Conservation (phyloP, 2,797 vertebrate genomes). For the Rhadinocentrus ornatus region DNA sequence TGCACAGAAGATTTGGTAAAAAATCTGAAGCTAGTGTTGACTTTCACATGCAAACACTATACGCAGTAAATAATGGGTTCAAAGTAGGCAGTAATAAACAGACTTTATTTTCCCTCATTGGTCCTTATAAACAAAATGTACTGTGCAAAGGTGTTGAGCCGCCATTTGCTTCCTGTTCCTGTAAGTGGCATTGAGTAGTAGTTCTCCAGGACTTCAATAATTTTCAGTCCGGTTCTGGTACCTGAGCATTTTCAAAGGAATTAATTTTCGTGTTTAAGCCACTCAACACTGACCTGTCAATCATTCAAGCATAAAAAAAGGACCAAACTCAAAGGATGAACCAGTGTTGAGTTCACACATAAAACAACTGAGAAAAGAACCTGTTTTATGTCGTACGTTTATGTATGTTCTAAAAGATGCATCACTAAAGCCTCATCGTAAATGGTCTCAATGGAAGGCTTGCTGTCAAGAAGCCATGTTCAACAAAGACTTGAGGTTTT, state of each 20-base stretch:
- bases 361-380: too few species aligned
- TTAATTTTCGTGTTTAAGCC: background rate
- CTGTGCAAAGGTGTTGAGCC: background rate
- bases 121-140: background rate
- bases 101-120: slow-evolving; percentile 1
- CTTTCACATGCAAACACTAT: background rate
- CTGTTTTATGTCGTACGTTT: too few species aligned
- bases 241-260: background rate
- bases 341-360: too few species aligned
- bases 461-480: too few species aligned
- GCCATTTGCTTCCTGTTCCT: background rate
- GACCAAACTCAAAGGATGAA: background rate
- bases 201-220: background rate
- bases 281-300: background rate
- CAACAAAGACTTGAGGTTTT: too few species aligned
- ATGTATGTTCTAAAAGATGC: too few species aligned
- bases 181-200: background rate
- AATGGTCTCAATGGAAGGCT: too few species aligned
- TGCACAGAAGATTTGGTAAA: slow-evolving; percentile 5
- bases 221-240: background rate
- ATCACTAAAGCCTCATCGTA: too few species aligned
- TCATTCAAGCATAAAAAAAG: background rate
- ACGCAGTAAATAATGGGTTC: background rate
- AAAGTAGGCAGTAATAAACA: background rate
- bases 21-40: slow-evolving; percentile 7